Base-by-base conservation (phyloP, 2,113 vertebrate genomes). In the Hippocampus mohnikei region DNA sequence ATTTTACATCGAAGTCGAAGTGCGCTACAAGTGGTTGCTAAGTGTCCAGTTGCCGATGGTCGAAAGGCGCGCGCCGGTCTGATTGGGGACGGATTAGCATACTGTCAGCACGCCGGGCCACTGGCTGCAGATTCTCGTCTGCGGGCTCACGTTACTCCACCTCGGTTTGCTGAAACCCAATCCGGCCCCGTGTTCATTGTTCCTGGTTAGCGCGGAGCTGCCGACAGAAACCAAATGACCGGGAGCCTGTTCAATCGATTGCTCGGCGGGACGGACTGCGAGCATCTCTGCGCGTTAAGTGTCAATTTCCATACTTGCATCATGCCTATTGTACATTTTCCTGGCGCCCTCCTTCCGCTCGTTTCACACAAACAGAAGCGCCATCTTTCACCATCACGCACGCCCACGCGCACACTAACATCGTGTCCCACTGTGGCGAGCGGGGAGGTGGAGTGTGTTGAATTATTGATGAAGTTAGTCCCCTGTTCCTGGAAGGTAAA, bases 391-490 rank as follows among this genome's bases (percentile, higher is more conserved):
- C 75, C 13, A 33, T 79, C 66, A 81, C 79, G 62, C 76, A 74
- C 74, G 21, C 82, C 72, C 74, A 79, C 85, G 3, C 29, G 81
- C 69, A 65, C 83, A 84, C 63, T 83, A 70, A 72, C 75, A 53
- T 59, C 74, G 70, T 42, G 46, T 74, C 85, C 80, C 79, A 65
- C 81, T 83, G 81, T 52, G 50, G 78, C 44, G 46, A 88, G 85
- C 80, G 79, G 85, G 81, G 87, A 88, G 87, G 78, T 87, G 85
- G 83, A 86, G 83, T 89, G 76, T 80, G 84, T 80, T 92, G 90
- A 92, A 93, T 92, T 90, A 93, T 93, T 91, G 86, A 93, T 89
- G 85, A 83, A 84, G 83, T 81, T 87, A 84, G 85, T 82, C 63
- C 87, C 81, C 83, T 85, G 84, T 91, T 92, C 90, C 90, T 89